These are phyloP conservation scores for Sebastes baramenuke DNA, from an alignment of 2,797 vertebrate genomes.

Conservation along the genomic window DNA sequence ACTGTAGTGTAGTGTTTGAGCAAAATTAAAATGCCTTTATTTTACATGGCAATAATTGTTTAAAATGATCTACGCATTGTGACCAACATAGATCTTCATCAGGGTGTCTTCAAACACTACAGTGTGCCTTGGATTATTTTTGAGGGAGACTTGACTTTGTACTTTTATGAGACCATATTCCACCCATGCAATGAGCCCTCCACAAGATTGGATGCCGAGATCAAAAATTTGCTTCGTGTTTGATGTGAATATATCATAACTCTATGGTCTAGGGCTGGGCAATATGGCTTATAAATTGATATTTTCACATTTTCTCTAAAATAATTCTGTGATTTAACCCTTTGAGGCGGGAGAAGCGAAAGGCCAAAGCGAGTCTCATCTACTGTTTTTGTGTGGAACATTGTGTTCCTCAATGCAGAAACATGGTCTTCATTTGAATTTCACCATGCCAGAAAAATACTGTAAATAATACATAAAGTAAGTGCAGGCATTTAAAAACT, in stretches of 20 bases:
- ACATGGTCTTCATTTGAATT: neutral
- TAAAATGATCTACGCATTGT: too few relatives aligned
- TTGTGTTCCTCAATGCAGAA: neutral
- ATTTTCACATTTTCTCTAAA: neutral
- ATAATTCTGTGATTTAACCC: neutral
- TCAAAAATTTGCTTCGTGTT: neutral
- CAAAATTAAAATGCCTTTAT: too few relatives aligned
- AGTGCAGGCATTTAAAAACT: constrained; percentile 36
- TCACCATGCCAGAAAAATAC: neutral
- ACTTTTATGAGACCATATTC: too few relatives aligned
- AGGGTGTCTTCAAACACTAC: too few relatives aligned
- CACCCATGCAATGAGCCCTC: too few relatives aligned
- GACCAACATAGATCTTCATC: too few relatives aligned
- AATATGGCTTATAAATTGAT: neutral
- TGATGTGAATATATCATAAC: neutral
- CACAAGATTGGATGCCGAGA: too few relatives aligned
- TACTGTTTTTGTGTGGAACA: neutral
- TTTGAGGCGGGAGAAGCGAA: neutral
- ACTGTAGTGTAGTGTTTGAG: too few relatives aligned
- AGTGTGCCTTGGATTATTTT: too few relatives aligned
- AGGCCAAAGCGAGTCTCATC: too few relatives aligned
- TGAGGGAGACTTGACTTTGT: too few relatives aligned
- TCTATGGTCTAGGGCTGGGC: neutral
- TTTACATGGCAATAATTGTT: too few relatives aligned
- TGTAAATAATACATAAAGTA: constrained; percentile 12